Evolutionary conservation across 2,888 invertebrate species (phyloP).

Genomic region (Callinectes sapidus): DNA sequence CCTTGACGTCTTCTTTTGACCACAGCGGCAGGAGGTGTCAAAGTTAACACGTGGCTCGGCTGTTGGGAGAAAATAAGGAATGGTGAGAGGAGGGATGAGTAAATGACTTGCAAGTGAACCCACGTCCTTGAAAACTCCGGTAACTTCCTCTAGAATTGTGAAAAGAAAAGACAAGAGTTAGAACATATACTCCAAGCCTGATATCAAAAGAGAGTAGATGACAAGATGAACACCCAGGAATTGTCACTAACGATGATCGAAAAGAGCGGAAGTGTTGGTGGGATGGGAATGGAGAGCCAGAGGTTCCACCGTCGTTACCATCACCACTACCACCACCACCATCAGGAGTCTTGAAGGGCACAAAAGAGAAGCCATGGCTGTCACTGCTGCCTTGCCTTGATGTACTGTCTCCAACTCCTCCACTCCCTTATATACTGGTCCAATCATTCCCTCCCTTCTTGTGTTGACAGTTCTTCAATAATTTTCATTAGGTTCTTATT

Average conservation of each 20-base stretch:
- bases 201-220: background rate
- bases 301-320: background rate
- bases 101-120: too few species aligned
- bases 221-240: background rate
- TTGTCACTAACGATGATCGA: background rate
- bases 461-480: too few species aligned
- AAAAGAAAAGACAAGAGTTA: too few species aligned
- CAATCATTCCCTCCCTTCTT: background rate
- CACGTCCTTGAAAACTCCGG: too few species aligned
- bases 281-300: background rate
- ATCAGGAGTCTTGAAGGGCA: background rate
- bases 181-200: too few species aligned
- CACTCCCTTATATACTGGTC: too few species aligned
- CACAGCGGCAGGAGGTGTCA: conserved; percentile 41
- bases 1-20: conserved; percentile 20
- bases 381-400: too few species aligned
- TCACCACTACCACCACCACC: background rate
- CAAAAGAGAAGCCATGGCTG: background rate
- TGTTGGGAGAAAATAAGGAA: background rate
- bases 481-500: too few species aligned
- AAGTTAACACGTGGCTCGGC: too few species aligned
- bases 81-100: background rate
- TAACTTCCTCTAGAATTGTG: too few species aligned
- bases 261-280: too few species aligned
- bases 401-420: too few species aligned